Conservation (phyloP, 2,113 vertebrate species). For the Ibidorhyncha struthersii region DNA sequence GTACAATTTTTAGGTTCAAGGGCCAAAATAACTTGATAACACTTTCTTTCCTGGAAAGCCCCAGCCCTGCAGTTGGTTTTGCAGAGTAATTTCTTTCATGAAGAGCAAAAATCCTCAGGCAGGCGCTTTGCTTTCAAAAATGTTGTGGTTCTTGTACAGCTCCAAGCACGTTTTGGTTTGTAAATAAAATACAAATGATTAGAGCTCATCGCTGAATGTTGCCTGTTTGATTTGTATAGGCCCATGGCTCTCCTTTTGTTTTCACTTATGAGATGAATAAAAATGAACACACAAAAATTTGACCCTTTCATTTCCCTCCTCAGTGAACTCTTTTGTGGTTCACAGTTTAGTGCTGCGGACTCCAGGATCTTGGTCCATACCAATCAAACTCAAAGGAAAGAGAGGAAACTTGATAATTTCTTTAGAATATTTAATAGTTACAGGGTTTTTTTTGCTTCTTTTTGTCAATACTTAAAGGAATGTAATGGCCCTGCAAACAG, state of each 20-base stretch:
- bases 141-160: neutral
- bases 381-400: neutral
- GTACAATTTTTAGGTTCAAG: neutral
- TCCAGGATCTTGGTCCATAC: neutral
- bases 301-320: too few species aligned
- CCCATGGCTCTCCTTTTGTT: too few species aligned
- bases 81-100: neutral
- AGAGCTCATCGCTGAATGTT: neutral
- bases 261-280: too few species aligned
- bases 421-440: neutral
- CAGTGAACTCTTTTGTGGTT: too few species aligned
- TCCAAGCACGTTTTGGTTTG: neutral
- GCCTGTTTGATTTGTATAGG: neutral
- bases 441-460: neutral
- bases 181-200: neutral
- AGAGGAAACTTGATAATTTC: neutral
- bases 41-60: neutral
- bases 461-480: neutral
- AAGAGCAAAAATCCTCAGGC: neutral
- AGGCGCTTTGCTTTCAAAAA: neutral
- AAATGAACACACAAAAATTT: too few species aligned
- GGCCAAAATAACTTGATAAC: neutral
- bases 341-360: too few species aligned
- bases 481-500: accelerated
- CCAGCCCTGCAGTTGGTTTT: neutral